A percentile compares a stretch with the other conserved stretches of the same genome.
These are phyloP conservation scores for Haliaeetus leucogaster DNA, from an alignment of 2,113 vertebrate species.

Conservation along the genomic window DNA sequence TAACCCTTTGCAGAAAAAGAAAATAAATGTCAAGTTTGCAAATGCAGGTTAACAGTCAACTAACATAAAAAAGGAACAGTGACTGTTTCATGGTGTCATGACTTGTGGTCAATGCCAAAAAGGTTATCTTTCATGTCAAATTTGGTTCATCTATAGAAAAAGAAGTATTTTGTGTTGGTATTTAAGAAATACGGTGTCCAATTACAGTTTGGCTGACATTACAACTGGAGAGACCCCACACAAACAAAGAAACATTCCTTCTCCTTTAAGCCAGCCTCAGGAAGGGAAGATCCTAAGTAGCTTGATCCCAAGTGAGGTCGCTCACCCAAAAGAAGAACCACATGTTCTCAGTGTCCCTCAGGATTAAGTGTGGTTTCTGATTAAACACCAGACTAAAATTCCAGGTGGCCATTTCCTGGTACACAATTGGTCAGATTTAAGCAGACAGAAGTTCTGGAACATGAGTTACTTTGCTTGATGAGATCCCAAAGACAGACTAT, in stretches of 20 bases:
- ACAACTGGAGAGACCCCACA: neutral
- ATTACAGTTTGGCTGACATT: neutral
- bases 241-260: neutral
- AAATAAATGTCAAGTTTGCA: neutral
- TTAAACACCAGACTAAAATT: neutral
- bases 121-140: neutral
- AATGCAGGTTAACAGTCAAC: neutral
- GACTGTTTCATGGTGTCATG: neutral
- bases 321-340: neutral
- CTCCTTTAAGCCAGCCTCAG: neutral
- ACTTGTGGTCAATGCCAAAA: neutral
- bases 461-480: neutral
- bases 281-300: neutral
- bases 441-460: neutral
- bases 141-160: neutral
- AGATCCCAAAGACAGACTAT: neutral
- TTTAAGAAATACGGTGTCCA: neutral
- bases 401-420: neutral
- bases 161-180: neutral
- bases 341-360: neutral
- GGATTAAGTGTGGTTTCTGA: neutral
- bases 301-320: neutral
- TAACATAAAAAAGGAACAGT: neutral
- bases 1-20: neutral
- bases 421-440: neutral